Evolutionary conservation across 1,140 invertebrate genomes (phyloP), one percentile per base, ranked within the genome.

Genomic region (Homalodisca vitripennis): DNA sequence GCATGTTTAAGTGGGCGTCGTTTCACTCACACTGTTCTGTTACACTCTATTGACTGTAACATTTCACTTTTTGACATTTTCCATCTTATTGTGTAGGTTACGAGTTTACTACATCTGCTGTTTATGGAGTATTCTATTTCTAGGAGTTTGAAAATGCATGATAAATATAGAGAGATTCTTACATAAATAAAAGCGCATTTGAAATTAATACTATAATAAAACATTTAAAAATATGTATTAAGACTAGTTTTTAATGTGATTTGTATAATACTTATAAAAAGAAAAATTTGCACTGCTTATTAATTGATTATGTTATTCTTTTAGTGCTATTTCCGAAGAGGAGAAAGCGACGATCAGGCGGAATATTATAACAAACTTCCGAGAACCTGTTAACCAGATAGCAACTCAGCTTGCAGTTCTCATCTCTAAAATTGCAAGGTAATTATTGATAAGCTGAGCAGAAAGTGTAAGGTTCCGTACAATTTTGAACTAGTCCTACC

Each of bases 321-420:
- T 69, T 74, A 88, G 88, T 80, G 89, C 87, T 2, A 91, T 97
- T 72, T 77, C 83, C 0, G 89, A 92, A 32, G 88, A 88, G 67
- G 94, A 97, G 79, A 96, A 94, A 78, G 81, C 82, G 70, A 84
- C 85, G 69, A 83, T 98, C 10, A 84, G 89, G 32, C 83, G 87
- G 69, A 86, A 86, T 34, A 79, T 98, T 14, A 80, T 95, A 29
- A 83, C 84, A 3, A 86, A 88, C 77, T 89, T 97, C 70, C 86
- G 84, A 74, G 95, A 98, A 79, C 94, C 94, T 31, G 84, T 94
- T 2, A 87, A 88, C 70, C 92, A 94, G 81, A 88, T 98, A 74
- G 93, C 93, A 12, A 84, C 90, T 2, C 96, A 98, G 79, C 80
- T 95, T 64, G 92, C 95, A 34, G 91, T 97, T 1, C 78, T 97